Evolutionary conservation across 2,888 invertebrate genomes (phyloP), one percentile per base, ranked within the genome.

Genomic region (Tiliacea aurago): DNA sequence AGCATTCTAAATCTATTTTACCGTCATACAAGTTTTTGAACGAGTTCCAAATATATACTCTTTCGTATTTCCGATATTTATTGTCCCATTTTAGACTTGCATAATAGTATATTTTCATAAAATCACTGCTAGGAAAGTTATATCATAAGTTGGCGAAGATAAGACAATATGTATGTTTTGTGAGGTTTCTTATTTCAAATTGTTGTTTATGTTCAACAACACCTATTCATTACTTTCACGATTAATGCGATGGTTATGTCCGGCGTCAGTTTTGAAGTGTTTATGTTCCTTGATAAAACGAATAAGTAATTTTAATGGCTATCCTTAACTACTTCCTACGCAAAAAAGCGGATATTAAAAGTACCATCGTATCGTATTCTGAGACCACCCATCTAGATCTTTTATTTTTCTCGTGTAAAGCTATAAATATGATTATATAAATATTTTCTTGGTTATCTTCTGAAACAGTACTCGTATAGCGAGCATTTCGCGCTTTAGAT

Each of bases 11-110:
- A 91, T 90, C 87, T 89, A 91, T 90, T 93, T 89, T 86, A 87
- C 65, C 84, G 86, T 87, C 86, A 86, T 72, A 88, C 86, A 87
- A 86, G 86, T 85, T 90, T 90, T 92, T 91, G 92, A 93, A 91
- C 88, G 86, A 85, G 88, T 91, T 92, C 90, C 92, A 93, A 93
- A 91, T 88, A 88, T 88, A 88, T 85, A 87, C 84, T 84, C 78
- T 87, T 90, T 89, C 86, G 47, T 84, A 87, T 90, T 88, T 87
- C 65, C 80, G 73, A 90, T 92, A 90, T 91, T 91, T 93, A 91
- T 90, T 88, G 87, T 87, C 87, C 82, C 83, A 90, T 91, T 91
- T 86, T 84, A 76, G 81, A 85, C 85, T 86, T 86, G 76, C 78
- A 76, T 82, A 76, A 73, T 61, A 51, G 66, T 84, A 70, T 71